Evolutionary conservation across 2,888 invertebrate species (phyloP).

Genomic region (Rhopalosiphum nymphaeae): DNA sequence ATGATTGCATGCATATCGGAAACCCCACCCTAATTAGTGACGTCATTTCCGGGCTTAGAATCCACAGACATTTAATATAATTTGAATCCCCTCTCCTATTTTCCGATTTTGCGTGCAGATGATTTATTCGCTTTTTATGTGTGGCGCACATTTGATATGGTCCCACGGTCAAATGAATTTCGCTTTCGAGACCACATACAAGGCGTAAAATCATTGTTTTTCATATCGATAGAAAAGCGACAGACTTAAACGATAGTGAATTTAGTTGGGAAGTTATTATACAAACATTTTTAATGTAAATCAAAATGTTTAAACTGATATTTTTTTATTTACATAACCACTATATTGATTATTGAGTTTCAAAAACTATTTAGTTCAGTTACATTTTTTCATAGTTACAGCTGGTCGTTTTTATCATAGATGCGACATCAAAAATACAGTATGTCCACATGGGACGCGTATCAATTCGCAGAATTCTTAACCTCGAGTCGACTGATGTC

Average conservation of each 20-base stretch:
- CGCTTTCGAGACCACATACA: constrained; percentile 61
- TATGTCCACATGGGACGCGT: constrained; percentile 1
- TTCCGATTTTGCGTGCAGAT: constrained; percentile 43
- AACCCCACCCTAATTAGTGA: constrained; percentile 65
- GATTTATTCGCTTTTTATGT: constrained; percentile 57
- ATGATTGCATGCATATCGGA: constrained; percentile 63
- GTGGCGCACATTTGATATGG: constrained; percentile 35
- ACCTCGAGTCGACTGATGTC: constrained; percentile 53
- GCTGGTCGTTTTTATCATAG: constrained; percentile 15
- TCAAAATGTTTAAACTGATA: not conserved
- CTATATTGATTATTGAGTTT: constrained; percentile 8
- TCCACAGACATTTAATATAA: constrained; percentile 56
- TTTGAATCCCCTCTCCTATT: constrained; percentile 35
- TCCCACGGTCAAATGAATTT: constrained; percentile 61
- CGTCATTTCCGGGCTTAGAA: constrained; percentile 63
- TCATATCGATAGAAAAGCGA: not conserved
- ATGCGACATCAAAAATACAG: not conserved
- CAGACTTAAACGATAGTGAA: constrained; percentile 42
- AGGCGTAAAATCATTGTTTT: constrained; percentile 48
- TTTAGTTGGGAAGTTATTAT: not conserved
- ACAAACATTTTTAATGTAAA: not conserved
- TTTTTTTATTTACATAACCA: not conserved
- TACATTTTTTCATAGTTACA: not conserved
- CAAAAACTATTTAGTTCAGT: not conserved
- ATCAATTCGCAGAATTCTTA: constrained; percentile 51